phyloP scores from a whole-genome alignment of 2,113 vertebrate genomes.

The Carettochelys insculpta region DNA sequence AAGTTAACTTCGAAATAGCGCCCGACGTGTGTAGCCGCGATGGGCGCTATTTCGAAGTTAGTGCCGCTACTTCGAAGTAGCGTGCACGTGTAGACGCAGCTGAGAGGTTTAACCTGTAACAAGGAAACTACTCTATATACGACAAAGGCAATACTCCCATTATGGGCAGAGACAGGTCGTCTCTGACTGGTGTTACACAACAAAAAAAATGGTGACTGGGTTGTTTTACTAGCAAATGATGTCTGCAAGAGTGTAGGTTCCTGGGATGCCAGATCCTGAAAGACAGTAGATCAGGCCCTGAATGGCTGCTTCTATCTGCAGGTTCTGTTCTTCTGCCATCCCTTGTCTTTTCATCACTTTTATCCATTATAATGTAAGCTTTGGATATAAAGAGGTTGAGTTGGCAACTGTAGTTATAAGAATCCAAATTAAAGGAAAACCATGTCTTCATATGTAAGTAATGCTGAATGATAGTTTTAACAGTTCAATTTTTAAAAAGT shows the following conservation, averaged over 20 bases:
- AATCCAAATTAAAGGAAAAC: background rate
- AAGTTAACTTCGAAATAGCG: too few species aligned
- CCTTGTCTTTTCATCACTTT: background rate
- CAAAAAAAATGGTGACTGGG: background rate
- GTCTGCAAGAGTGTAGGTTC: background rate
- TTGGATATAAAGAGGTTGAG: background rate
- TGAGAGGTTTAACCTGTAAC: too few species aligned
- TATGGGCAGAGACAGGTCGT: background rate
- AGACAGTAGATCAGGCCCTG: background rate
- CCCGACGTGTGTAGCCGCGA: too few species aligned
- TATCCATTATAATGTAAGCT: background rate
- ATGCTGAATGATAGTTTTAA: background rate
- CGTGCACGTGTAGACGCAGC: too few species aligned
- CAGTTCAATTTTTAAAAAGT: background rate
- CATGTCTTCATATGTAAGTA: accelerated
- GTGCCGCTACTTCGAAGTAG: too few species aligned
- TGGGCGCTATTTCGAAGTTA: too few species aligned
- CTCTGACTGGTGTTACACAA: background rate
- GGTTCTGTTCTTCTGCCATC: background rate
- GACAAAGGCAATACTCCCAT: background rate
- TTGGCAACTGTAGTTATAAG: background rate
- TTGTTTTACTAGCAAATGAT: background rate
- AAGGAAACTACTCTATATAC: background rate
- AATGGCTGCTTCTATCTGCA: background rate
- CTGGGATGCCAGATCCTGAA: background rate